Base-by-base conservation (phyloP, 2,888 invertebrate genomes). In the Pocota personata region DNA sequence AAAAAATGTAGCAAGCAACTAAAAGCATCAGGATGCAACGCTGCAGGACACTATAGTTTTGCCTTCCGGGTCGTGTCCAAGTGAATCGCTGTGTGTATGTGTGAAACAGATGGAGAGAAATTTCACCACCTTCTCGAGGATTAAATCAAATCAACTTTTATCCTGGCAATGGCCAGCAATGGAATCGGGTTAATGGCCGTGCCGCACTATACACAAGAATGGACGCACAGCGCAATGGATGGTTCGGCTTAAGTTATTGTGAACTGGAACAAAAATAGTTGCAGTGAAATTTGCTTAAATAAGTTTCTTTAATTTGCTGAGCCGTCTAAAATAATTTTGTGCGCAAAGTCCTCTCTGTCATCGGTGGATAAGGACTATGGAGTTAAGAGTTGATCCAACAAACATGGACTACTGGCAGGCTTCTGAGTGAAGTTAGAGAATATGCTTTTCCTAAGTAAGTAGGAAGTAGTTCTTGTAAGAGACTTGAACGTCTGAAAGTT, bases 121-220 rank as follows among this genome's bases (percentile, higher is more conserved):
- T 57, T 37, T 37, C 43, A 52, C 67, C 71, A 75, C 84, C 71
- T 76, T 80, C 66, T 66, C 71, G 35, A 55, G 84, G 69, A 82
- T 86, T 86, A 86, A 86, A 86, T 86, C 80, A 86, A 86, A 86
- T 76, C 84, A 86, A 86, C 66, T 80, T 86, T 76, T 72, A 82
- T 76, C 76, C 71, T 43, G 57, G 64, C 64, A 84, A 76, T 71
- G 84, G 52, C 50, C 62, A 71, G 76, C 80, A 71, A 80, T 76
- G 75, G 35, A 66, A 76, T 80, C 71, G 80, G 84, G 80, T 86
- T 86, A 86, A 80, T 86, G 76, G 84, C 76, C 75, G 80, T 80
- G 71, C 82, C 76, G 71, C 76, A 76, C 71, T 46, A 80, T 80
- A 76, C 80, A 80, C 80, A 76, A 76, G 80, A 82, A 80, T 76